Conservation (phyloP, 2,888 invertebrate genomes). For the Prosapia bicincta region DNA sequence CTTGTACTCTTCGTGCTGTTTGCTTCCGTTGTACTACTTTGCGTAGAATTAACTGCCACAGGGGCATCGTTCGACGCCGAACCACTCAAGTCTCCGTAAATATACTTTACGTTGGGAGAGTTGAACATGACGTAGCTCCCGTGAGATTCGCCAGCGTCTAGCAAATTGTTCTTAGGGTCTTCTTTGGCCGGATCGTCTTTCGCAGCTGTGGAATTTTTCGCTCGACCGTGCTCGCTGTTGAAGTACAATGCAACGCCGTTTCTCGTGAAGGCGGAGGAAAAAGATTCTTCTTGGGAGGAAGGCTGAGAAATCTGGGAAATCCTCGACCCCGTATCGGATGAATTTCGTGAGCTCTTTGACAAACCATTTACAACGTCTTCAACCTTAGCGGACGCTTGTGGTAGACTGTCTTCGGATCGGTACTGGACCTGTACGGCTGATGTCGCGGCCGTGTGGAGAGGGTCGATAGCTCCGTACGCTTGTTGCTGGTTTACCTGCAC, state of each 20-base stretch:
- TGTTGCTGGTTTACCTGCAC: constrained; percentile 21
- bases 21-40: not conserved
- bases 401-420: constrained; percentile 19
- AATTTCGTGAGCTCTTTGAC: constrained; percentile 43
- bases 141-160: constrained; percentile 15
- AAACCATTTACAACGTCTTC: not conserved
- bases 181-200: constrained; percentile 36
- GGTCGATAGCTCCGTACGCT: constrained; percentile 17
- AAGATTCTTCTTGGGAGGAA: constrained; percentile 45
- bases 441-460: constrained; percentile 21
- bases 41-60: not conserved
- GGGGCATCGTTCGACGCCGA: not conserved
- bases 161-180: constrained; percentile 25
- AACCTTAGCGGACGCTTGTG: constrained; percentile 10
- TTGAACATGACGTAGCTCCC: constrained; percentile 41
- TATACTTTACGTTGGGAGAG: constrained; percentile 39
- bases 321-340: constrained; percentile 43
- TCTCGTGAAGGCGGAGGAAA: constrained; percentile 39
- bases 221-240: constrained; percentile 31
- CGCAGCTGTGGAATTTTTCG: constrained; percentile 41
- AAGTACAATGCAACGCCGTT: constrained; percentile 37
- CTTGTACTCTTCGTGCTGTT: not conserved
- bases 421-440: constrained; percentile 7
- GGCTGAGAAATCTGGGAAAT: constrained; percentile 50
- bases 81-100: constrained; percentile 36